Percentiles rank a stretch among this genome's conserved stretches.
Conservation (phyloP, 2,888 invertebrate genomes). For the Panzeria rudis region DNA sequence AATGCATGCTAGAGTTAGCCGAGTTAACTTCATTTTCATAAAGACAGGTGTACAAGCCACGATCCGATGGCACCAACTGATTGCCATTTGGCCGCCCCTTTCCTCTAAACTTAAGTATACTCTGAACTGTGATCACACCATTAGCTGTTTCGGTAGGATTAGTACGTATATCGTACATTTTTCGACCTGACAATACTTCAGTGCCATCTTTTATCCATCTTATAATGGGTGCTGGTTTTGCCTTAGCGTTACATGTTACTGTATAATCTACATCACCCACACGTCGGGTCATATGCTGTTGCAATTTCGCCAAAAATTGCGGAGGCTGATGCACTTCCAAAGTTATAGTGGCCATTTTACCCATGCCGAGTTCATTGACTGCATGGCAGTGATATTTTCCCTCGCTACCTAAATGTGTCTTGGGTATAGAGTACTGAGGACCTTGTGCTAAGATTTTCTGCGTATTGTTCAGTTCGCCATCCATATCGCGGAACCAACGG, state of each 20-base stretch:
- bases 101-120: constrained; percentile 91
- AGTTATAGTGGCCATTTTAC: constrained; percentile 92
- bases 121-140: constrained; percentile 92
- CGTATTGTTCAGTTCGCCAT: constrained; percentile 85
- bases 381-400: constrained; percentile 96
- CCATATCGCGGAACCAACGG: constrained; percentile 93
- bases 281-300: constrained; percentile 91
- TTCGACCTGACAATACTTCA: constrained; percentile 90
- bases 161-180: constrained; percentile 92
- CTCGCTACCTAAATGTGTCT: constrained; percentile 93
- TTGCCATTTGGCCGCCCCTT: constrained; percentile 90
- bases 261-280: constrained; percentile 92
- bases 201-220: constrained; percentile 94
- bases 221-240: constrained; percentile 93
- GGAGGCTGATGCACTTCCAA: constrained; percentile 95
- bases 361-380: constrained; percentile 94
- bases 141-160: constrained; percentile 88
- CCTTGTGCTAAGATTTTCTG: constrained; percentile 91
- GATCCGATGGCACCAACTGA: constrained; percentile 91
- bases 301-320: constrained; percentile 91
- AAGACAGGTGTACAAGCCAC: constrained; percentile 93
- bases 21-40: constrained; percentile 95
- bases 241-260: constrained; percentile 93
- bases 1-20: constrained; percentile 94
- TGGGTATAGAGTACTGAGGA: constrained; percentile 92